A percentile compares a stretch with the other conserved stretches of the same genome.
These are phyloP conservation scores for Epizoanthus illoricatus DNA, from an alignment of 92 coral and sea anemone species.

Conservation along the genomic window DNA sequence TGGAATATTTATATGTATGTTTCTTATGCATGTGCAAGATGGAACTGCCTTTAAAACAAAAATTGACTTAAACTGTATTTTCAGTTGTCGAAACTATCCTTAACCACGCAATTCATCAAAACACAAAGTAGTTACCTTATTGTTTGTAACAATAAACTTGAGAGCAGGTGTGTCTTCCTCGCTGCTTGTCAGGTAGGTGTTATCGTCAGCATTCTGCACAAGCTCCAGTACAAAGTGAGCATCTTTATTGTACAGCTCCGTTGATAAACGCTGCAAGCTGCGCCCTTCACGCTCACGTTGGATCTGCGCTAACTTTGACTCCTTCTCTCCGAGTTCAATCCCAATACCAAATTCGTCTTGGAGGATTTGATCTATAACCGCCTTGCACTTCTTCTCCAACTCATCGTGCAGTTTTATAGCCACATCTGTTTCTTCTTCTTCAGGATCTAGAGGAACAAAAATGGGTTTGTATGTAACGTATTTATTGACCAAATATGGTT, in stretches of 20 bases:
- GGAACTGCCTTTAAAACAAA: too few species aligned
- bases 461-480: too few species aligned
- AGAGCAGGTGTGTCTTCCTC: slow-evolving; percentile 61
- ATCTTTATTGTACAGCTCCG: slow-evolving; percentile 85
- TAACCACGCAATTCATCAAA: too few species aligned
- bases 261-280: slow-evolving; percentile 77
- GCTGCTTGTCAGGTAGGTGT: slow-evolving; percentile 50
- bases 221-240: slow-evolving; percentile 90
- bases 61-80: too few species aligned
- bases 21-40: too few species aligned
- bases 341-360: slow-evolving; percentile 95
- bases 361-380: slow-evolving; percentile 78
- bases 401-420: not conserved
- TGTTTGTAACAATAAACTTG: slow-evolving; percentile 66
- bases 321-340: slow-evolving; percentile 77
- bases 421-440: not conserved
- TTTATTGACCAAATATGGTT: too few species aligned
- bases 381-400: slow-evolving; percentile 49
- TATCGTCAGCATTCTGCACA: slow-evolving; percentile 96
- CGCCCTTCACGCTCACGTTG: slow-evolving; percentile 88
- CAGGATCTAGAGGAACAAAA: too few species aligned
- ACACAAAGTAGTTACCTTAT: slow-evolving; percentile 30
- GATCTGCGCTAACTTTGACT: slow-evolving; percentile 71
- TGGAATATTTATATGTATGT: too few species aligned
- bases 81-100: too few species aligned